Base-by-base conservation (phyloP, 2,797 vertebrate species). In the Microctenopoma steveboyesi region DNA sequence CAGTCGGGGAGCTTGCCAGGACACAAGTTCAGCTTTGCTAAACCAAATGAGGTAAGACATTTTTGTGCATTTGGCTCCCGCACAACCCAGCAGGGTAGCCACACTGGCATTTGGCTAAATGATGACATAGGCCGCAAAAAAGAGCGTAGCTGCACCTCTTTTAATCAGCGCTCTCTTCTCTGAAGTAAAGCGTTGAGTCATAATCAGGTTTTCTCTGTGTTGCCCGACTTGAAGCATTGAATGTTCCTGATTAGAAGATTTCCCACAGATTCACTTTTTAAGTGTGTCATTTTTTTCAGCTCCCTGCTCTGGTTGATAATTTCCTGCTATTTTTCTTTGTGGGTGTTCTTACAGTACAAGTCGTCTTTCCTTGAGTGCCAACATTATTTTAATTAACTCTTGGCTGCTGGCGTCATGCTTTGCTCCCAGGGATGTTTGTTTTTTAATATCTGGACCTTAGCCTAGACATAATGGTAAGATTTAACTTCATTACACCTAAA, bases 41-140 rank as follows among this genome's bases (percentile, higher is more conserved):
- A 85, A 85, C 80, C 68, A 85, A 93, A 93, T 84, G 86, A 90
- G 79, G 80, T 61, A 74, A 84, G 88, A 88, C 79, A 54, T 84
- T 75, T 87, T 85, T 78, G 62, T 82, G 74, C 72, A 69, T 72
- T 92, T 88, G 88, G 89, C 90, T 84, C 68, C 37, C 12, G 71
- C 79, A 69, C 83, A 86, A 71, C 88, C 25, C 79, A 65, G 77
- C 79, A 55, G 86, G 84, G 68, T 50, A 62, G 80, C 56, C 22
- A 12, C 57, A 7, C 71, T 79, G 76, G 64, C 70, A 69, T 57
- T 76, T 64, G 74, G 79, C 70, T 84, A 77, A 83, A 73, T 84
- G 72, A 77, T 89, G 80, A 86, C 80, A 86, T 58, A 18, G 68
- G 48, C 79, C 10, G 13, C 63, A 58, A 62, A 83, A 42, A 68